Percentiles rank a stretch among this genome's conserved stretches.
Evolutionary conservation across 2,113 vertebrate genomes (phyloP).

Genomic region (Poeciliopsis retropinna): DNA sequence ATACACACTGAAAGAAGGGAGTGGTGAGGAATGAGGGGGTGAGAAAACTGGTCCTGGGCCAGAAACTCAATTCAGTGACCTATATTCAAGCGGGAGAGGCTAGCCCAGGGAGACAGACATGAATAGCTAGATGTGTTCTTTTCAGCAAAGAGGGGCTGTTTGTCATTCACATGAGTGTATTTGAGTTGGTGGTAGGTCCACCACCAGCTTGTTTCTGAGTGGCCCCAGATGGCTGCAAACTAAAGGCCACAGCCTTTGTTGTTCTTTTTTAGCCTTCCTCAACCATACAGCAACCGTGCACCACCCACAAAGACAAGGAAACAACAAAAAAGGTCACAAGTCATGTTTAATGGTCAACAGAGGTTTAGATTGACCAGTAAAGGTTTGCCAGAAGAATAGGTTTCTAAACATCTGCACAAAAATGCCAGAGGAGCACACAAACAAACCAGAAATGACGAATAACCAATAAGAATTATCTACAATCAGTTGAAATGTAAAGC

Average conservation of each 20-base stretch:
- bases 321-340: not conserved
- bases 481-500: too few relatives aligned
- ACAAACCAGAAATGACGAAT: not conserved
- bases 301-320: not conserved
- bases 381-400: not conserved
- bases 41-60: slow-evolving; percentile 39
- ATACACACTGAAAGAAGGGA: not conserved
- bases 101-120: slow-evolving; percentile 22
- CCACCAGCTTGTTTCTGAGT: slow-evolving; percentile 52
- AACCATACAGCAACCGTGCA: slow-evolving; percentile 1
- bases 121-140: slow-evolving; percentile 63
- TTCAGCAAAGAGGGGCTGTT: slow-evolving; percentile 34
- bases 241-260: slow-evolving; percentile 35
- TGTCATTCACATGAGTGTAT: slow-evolving; percentile 18
- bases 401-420: not conserved
- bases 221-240: slow-evolving; percentile 55
- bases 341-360: not conserved
- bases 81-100: slow-evolving; percentile 58
- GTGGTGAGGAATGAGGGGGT: slow-evolving; percentile 9
- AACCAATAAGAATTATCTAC: too few relatives aligned
- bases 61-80: slow-evolving; percentile 67
- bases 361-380: not conserved
- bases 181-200: slow-evolving; percentile 34
- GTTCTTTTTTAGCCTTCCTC: slow-evolving; percentile 30
- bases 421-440: not conserved